Evolutionary conservation across 1,140 invertebrate species (phyloP), one percentile per base, ranked within the genome.

Genomic region (Dreissena polymorpha): DNA sequence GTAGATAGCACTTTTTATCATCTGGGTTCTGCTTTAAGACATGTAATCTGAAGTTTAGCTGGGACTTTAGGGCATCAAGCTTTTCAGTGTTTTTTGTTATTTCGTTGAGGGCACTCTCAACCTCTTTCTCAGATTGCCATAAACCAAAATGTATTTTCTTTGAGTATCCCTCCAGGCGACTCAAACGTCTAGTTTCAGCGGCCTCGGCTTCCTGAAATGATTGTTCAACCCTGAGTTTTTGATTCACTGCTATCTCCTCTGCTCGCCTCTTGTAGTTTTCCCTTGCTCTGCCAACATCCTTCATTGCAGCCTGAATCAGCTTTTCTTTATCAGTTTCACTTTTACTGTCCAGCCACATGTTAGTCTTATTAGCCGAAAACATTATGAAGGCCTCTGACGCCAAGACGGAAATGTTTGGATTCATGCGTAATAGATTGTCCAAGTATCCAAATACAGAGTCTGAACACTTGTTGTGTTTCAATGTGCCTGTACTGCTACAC

Each of bases 281-380:
- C n/a, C 67, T 10, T 2, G 71, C 68, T 10, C 0, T 51, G 25
- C 55, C 18, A 53, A 53, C 65, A 68, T 69, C 49, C 8, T 23
- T 7, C 64, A 51, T 51, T 74, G 77, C 39, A 16, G 57, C 69
- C 27, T 73, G 10, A 53, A 73, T 82, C 14, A 85, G 27, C 12
- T 13, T 5, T 18, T 71, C 65, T 50, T 79, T 79, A 23, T 83
- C 63, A 0, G 51, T 25, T 49, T 75, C 39, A 51, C 5, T 53
- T 74, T 86, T 86, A 16, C 39, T 14, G 7, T 79, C 16, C 16
- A 86, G 23, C 86, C 86, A 88, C n/a, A 73, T 10, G 0, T 64
- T 12, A 13, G 85, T 87, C 71, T 74, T 88, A 65, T 88, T 88
- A 10, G 72, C 57, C 18, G 82, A 68, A 63, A 84, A 88, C 82